Conservation (phyloP, 1,140 invertebrate species). For the Asobara japonica region DNA sequence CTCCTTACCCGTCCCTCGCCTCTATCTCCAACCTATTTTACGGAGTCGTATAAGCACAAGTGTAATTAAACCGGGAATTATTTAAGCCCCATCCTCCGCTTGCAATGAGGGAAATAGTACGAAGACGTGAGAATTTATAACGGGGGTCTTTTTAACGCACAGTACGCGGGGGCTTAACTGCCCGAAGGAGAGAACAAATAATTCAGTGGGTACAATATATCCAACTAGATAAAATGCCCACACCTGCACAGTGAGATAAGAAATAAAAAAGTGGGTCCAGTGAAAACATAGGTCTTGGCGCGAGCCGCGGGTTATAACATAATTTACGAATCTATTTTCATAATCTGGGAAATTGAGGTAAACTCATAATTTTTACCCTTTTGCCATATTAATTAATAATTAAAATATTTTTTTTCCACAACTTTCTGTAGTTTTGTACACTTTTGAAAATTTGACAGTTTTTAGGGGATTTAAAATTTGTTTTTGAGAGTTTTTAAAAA, state of each 20-base stretch:
- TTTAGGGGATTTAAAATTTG: too few species aligned
- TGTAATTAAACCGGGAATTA: slow-evolving; percentile 49
- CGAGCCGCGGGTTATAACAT: not conserved
- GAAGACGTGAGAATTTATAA: slow-evolving; percentile 23
- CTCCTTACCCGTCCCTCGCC: slow-evolving; percentile 8
- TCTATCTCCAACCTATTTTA: not conserved
- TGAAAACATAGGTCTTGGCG: slow-evolving; percentile 6
- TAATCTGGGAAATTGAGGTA: too few species aligned
- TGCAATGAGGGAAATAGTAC: not conserved
- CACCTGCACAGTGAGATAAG: not conserved
- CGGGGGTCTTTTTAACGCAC: slow-evolving; percentile 10
- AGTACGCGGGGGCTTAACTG: slow-evolving; percentile 18
- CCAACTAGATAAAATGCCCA: not conserved
- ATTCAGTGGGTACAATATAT: not conserved
- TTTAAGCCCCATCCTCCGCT: slow-evolving; percentile 27
- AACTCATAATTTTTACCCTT: too few species aligned
- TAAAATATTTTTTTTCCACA: too few species aligned
- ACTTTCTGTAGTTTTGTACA: too few species aligned
- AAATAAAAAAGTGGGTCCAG: not conserved
- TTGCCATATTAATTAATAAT: too few species aligned
- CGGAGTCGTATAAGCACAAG: slow-evolving; percentile 23
- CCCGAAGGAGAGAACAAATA: not conserved
- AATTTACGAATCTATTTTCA: too few species aligned
- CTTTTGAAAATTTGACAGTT: too few species aligned
- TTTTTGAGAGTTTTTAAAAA: too few species aligned